Percentiles rank a stretch among this genome's conserved stretches.
phyloP scores from a whole-genome alignment of 2,888 invertebrate genomes.

The Cataglyphis altisquamis region DNA sequence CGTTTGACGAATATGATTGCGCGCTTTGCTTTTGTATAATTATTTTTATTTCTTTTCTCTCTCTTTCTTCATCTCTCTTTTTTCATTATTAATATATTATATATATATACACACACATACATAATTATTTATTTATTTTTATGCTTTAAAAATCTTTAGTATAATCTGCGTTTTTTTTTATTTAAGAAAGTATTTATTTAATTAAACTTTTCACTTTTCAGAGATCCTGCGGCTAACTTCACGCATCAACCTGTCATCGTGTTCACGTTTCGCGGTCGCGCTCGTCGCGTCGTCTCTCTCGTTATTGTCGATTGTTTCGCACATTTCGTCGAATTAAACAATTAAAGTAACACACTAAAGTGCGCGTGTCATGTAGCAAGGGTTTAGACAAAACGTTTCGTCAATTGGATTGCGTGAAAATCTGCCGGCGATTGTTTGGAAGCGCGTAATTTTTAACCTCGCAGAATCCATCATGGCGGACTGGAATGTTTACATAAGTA shows the following conservation, averaged over 20 bases:
- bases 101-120: too few species aligned
- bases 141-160: background rate
- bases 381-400: background rate
- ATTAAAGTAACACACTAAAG: background rate
- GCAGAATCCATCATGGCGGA: background rate
- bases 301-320: background rate
- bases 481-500: background rate
- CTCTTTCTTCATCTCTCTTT: background rate
- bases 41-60: background rate
- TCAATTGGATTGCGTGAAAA: background rate
- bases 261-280: background rate
- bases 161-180: background rate
- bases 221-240: background rate
- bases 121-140: background rate
- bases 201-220: background rate
- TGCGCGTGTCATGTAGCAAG: background rate
- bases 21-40: background rate
- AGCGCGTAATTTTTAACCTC: background rate
- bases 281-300: background rate
- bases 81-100: background rate
- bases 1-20: background rate
- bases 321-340: background rate
- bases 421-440: background rate
- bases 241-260: background rate
- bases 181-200: background rate